Percentiles rank a stretch among this genome's conserved stretches.
These are phyloP conservation scores for Syndactyla subalaris DNA, from an alignment of 2,797 vertebrate genomes.

Conservation along the genomic window DNA sequence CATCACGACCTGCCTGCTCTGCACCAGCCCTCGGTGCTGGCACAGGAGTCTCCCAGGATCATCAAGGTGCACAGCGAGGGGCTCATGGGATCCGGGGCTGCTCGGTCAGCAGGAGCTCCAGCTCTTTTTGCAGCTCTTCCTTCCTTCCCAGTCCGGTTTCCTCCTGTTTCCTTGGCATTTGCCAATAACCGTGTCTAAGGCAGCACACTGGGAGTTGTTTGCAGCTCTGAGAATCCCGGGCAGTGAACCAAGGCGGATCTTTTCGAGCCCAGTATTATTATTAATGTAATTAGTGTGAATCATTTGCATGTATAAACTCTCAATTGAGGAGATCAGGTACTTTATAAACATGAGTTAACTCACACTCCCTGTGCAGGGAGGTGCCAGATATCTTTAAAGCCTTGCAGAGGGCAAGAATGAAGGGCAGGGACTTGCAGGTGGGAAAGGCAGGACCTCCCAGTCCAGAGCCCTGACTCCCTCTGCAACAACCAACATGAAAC, in stretches of 20 bases:
- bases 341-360: slow-evolving; percentile 30
- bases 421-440: neutral
- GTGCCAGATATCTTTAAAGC: neutral
- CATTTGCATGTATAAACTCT: slow-evolving; percentile 58
- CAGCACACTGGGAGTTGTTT: slow-evolving; percentile 35
- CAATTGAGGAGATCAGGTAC: slow-evolving; percentile 19
- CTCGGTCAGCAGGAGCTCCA: neutral
- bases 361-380: neutral
- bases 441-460: neutral
- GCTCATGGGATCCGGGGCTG: neutral
- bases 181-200: neutral
- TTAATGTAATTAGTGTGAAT: slow-evolving; percentile 56
- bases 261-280: slow-evolving; percentile 37
- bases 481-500: neutral
- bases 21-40: neutral
- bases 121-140: neutral
- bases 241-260: slow-evolving; percentile 42
- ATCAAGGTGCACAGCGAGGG: fast-evolving
- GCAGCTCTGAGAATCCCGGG: slow-evolving; percentile 17
- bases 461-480: neutral
- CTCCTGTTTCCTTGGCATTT: slow-evolving; percentile 21
- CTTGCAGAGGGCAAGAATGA: neutral
- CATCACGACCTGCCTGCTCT: neutral
- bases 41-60: neutral
- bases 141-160: neutral